Evolutionary conservation across 2,113 vertebrate genomes (phyloP).

Genomic region (Drymodes brunneopygia): DNA sequence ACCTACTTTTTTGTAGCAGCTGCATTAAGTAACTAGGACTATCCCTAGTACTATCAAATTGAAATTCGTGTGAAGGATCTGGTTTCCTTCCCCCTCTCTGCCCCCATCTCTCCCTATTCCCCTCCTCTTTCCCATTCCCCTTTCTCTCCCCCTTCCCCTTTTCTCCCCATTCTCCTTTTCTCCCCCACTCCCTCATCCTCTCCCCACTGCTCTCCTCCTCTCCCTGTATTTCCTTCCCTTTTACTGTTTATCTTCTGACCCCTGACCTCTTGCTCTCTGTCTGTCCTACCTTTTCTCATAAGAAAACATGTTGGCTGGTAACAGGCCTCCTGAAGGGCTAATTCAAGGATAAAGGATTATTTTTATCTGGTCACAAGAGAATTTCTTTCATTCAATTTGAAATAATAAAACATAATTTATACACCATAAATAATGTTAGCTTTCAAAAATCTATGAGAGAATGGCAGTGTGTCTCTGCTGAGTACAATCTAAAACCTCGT

Average conservation of each 20-base stretch:
- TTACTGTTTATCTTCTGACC: background rate
- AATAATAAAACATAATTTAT: conserved; percentile 54
- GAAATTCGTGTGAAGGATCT: background rate
- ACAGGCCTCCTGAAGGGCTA: background rate
- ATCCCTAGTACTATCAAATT: background rate
- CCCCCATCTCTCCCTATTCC: background rate
- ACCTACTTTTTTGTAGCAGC: background rate
- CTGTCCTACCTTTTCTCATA: background rate
- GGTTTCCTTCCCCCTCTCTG: background rate
- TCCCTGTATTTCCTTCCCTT: background rate
- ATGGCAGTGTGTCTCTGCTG: conserved; percentile 57
- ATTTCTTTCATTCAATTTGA: conserved; percentile 62
- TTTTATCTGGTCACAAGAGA: conserved; percentile 37
- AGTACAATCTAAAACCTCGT: conserved; percentile 66
- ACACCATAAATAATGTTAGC: conserved; percentile 54
- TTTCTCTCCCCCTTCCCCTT: background rate
- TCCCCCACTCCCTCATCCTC: background rate
- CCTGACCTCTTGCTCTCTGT: background rate
- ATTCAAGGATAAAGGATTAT: conserved; percentile 6
- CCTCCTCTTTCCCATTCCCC: accelerated
- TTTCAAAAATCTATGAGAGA: conserved; percentile 30
- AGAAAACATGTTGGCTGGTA: background rate
- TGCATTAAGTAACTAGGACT: background rate
- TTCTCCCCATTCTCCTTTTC: background rate
- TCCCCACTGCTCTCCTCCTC: background rate